A percentile compares a stretch with the other conserved stretches of the same genome.
These are phyloP conservation scores for Daktulosphaira vitifoliae DNA, from an alignment of 1,140 invertebrate genomes.

Conservation along the genomic window DNA sequence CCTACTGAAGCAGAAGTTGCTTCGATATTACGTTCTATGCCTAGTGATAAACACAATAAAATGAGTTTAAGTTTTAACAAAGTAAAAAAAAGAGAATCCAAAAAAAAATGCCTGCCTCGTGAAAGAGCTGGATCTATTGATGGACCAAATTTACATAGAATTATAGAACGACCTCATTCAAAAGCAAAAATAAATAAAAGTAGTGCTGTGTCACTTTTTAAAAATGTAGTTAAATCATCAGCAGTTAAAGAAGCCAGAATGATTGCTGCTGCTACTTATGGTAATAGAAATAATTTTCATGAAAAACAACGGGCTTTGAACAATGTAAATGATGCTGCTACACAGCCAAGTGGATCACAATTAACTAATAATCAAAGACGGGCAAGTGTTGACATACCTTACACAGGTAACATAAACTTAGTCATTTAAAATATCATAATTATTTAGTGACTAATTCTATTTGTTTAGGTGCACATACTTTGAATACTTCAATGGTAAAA, in stretches of 20 bases:
- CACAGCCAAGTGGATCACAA: constrained; percentile 32
- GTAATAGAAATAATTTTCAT: constrained; percentile 29
- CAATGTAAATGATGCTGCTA: constrained; percentile 28
- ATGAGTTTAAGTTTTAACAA: constrained; percentile 37
- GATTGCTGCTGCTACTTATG: constrained; percentile 35
- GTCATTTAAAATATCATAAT: neutral
- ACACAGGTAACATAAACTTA: constrained; percentile 29
- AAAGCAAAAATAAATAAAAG: constrained; percentile 26
- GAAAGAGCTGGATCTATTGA: constrained; percentile 38
- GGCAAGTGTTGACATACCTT: constrained; percentile 30
- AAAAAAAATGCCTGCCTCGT: constrained; percentile 47
- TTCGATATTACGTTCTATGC: constrained; percentile 40
- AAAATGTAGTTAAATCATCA: constrained; percentile 37
- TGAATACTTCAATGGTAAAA: constrained; percentile 25
- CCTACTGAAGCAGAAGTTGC: constrained; percentile 40
- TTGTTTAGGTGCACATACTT: constrained; percentile 25
- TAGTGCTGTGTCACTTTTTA: constrained; percentile 35
- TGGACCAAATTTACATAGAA: constrained; percentile 20
- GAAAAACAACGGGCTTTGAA: constrained; percentile 34
- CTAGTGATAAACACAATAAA: constrained; percentile 37
- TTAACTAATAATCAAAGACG: constrained; percentile 20
- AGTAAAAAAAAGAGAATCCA: constrained; percentile 48
- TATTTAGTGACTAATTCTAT: neutral
- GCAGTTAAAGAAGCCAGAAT: constrained; percentile 39
- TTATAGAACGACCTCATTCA: constrained; percentile 18